Percentiles rank a stretch among this genome's conserved stretches.
phyloP scores from a whole-genome alignment of 2,888 invertebrate species.

The Exephanes ischioxanthus region DNA sequence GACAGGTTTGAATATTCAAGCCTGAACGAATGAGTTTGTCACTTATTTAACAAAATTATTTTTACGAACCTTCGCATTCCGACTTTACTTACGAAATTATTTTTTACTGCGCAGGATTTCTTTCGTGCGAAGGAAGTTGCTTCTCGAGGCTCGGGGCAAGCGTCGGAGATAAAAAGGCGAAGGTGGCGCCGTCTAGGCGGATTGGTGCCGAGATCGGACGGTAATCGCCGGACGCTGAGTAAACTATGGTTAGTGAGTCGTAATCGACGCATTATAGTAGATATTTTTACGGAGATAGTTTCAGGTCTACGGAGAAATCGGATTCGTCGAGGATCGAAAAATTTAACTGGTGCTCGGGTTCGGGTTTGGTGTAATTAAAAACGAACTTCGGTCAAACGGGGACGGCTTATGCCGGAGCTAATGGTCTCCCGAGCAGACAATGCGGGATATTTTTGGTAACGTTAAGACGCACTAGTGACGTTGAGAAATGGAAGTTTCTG shows the following conservation, averaged over 20 bases:
- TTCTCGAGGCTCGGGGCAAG: background rate
- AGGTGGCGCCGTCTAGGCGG: conserved; percentile 21
- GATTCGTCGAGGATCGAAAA: background rate
- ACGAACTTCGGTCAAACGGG: conserved; percentile 20
- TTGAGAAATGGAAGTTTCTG: background rate
- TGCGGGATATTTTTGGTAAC: conserved; percentile 5
- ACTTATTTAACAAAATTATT: no score
- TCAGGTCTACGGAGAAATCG: background rate
- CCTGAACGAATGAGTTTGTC: no score
- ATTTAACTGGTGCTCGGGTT: background rate
- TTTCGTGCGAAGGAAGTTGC: conserved; percentile 7
- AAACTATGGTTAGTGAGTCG: conserved; percentile 29
- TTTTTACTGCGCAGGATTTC: background rate
- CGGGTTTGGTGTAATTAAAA: conserved; percentile 22
- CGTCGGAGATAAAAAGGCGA: background rate
- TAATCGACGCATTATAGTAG: conserved; percentile 3
- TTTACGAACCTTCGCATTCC: no score
- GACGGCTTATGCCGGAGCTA: background rate
- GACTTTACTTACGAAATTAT: no score
- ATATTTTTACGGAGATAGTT: background rate
- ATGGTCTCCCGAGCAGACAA: conserved; percentile 5
- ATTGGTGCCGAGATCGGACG: conserved; percentile 26
- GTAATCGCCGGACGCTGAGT: background rate
- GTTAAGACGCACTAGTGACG: background rate
- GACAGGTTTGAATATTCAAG: no score